Conservation (phyloP, 2,113 vertebrate genomes). For the Dicerorhinus sumatrensis region DNA sequence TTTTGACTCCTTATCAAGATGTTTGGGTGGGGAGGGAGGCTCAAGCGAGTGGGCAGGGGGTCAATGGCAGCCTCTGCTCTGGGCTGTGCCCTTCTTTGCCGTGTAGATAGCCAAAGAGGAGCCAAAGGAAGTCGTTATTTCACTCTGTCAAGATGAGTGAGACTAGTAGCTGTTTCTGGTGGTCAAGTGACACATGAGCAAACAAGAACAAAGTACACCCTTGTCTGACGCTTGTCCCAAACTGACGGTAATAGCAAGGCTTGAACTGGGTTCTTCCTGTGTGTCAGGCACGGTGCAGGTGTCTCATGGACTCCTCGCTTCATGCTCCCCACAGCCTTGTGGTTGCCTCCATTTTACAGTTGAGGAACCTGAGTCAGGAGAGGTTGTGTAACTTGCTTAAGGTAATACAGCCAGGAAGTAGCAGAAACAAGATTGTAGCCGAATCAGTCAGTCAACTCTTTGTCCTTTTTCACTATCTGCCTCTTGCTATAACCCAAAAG, state of each 20-base stretch:
- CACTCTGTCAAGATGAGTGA: background rate
- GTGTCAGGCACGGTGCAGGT: background rate
- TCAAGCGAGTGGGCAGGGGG: background rate
- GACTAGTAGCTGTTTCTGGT: background rate
- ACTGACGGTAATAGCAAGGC: background rate
- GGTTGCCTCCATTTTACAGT: background rate
- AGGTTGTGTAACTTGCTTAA: background rate
- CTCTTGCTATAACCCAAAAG: background rate
- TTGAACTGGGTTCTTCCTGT: background rate
- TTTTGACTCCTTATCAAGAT: background rate
- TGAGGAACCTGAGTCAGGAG: background rate
- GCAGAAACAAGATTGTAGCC: background rate
- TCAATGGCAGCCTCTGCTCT: background rate
- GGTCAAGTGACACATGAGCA: background rate
- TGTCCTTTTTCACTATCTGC: background rate
- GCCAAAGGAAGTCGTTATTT: background rate
- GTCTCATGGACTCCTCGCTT: background rate
- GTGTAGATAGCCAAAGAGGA: background rate
- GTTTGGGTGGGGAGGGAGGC: background rate
- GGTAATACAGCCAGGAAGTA: background rate
- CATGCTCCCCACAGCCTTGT: background rate
- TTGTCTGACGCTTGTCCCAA: background rate
- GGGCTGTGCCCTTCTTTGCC: background rate
- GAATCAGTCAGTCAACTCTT: background rate
- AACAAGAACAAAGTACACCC: background rate